Evolutionary conservation across 1,140 invertebrate genomes (phyloP).

Genomic region (Piezodorus guildinii): DNA sequence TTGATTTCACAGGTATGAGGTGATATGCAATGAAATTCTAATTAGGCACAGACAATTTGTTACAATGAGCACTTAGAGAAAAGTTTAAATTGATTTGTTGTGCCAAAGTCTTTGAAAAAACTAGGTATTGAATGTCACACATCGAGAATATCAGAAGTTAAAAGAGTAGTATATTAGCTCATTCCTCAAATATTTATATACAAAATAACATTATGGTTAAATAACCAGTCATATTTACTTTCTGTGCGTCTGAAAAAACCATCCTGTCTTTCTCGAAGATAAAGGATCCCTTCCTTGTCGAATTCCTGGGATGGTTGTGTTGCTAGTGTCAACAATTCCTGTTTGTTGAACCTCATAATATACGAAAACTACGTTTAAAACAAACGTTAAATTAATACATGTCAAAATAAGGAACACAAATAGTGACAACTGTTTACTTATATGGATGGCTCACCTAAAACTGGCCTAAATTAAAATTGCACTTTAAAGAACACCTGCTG

Average conservation of each 20-base stretch:
- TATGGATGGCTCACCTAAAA: neutral
- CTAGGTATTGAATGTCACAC: too few relatives aligned
- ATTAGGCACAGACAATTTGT: too few relatives aligned
- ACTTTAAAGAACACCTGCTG: neutral
- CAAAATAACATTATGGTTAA: too few relatives aligned
- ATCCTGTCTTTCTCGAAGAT: conserved; percentile 76
- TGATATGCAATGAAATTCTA: too few relatives aligned
- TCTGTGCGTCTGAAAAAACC: conserved; percentile 82
- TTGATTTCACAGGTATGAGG: too few relatives aligned
- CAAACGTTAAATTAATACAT: neutral
- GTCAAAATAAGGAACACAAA: neutral
- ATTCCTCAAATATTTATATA: too few relatives aligned
- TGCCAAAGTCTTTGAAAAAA: too few relatives aligned
- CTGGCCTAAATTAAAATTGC: neutral
- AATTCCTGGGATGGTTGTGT: conserved; percentile 77
- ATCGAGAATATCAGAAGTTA: too few relatives aligned
- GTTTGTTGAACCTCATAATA: conserved; percentile 79
- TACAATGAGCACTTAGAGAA: too few relatives aligned
- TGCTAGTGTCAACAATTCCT: conserved; percentile 71
- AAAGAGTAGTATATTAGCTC: too few relatives aligned
- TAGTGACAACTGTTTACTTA: neutral
- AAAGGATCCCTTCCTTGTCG: conserved; percentile 82
- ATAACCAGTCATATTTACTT: conserved; percentile 46
- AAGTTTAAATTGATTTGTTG: too few relatives aligned
- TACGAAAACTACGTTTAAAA: neutral